A percentile compares a stretch with the other conserved stretches of the same genome.
Conservation (phyloP, 2,113 vertebrate genomes). For the Alligator sinensis region DNA sequence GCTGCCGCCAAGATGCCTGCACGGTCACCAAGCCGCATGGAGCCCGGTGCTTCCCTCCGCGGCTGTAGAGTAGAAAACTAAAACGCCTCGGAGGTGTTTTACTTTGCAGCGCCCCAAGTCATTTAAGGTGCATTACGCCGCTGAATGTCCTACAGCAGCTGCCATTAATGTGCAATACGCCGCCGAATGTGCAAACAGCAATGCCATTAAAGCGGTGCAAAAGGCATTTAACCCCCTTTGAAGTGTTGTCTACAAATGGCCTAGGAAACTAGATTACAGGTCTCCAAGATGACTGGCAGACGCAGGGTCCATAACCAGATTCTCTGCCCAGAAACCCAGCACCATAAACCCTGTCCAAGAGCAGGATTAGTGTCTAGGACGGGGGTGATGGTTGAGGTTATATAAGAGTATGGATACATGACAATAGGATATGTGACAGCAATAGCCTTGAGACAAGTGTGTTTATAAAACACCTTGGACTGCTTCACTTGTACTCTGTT, state of each 20-base stretch:
- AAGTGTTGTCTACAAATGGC: neutral
- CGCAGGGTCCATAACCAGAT: neutral
- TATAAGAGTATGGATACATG: neutral
- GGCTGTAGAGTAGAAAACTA: too few species aligned
- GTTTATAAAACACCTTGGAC: neutral
- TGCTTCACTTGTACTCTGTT: neutral
- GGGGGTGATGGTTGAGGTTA: neutral
- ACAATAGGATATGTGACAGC: neutral
- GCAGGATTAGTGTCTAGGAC: neutral
- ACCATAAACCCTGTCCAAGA: neutral
- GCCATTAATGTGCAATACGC: too few species aligned
- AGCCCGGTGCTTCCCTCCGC: too few species aligned
- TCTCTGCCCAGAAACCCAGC: neutral
- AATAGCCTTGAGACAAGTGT: neutral
- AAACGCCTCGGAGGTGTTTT: too few species aligned
- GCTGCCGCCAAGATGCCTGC: too few species aligned
- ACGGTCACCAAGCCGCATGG: too few species aligned
- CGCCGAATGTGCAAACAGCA: too few species aligned
- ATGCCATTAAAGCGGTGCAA: too few species aligned
- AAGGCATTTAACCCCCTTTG: too few species aligned
- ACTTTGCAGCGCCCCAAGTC: too few species aligned
- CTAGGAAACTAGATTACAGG: neutral
- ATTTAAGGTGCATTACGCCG: too few species aligned
- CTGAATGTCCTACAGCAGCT: too few species aligned
- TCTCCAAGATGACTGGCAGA: neutral